Evolutionary conservation across 2,888 invertebrate genomes (phyloP).

Genomic region (Dromius quadrimaculatus): DNA sequence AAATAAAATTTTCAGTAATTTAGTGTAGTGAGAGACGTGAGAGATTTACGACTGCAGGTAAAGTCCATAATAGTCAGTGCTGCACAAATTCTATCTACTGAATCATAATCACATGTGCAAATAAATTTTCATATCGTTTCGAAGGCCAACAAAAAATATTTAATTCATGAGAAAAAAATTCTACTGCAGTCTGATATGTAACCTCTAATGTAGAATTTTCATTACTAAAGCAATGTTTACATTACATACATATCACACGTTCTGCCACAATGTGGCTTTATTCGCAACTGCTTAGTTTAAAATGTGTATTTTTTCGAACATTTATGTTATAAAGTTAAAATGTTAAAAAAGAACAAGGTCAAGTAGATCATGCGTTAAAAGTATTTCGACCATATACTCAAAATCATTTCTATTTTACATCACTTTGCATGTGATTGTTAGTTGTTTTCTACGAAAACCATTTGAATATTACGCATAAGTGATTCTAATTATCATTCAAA

Average conservation of each 20-base stretch:
- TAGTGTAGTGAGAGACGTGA: too few relatives aligned
- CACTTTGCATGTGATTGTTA: too few relatives aligned
- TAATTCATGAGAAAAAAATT: conserved; percentile 28
- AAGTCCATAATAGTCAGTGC: conserved; percentile 1
- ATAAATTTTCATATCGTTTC: conserved; percentile 24
- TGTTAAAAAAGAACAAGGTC: too few relatives aligned
- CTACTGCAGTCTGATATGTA: conserved; percentile 15
- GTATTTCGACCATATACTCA: too few relatives aligned
- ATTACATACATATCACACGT: conserved; percentile 3
- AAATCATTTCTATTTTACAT: too few relatives aligned
- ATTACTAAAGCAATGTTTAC: conserved; percentile 11
- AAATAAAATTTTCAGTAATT: neutral
- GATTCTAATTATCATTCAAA: too few relatives aligned
- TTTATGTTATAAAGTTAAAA: too few relatives aligned
- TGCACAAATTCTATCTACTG: conserved; percentile 11
- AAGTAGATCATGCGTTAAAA: too few relatives aligned
- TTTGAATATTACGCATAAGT: too few relatives aligned
- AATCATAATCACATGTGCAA: conserved; percentile 21
- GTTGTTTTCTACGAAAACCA: too few relatives aligned
- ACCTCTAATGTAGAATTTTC: neutral
- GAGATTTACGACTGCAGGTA: neutral
- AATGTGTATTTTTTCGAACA: too few relatives aligned
- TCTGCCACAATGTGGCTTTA: neutral
- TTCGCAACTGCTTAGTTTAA: too few relatives aligned
- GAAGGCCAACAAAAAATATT: conserved; percentile 34